These are phyloP conservation scores for Antedon mediterranea DNA, from an alignment of 53 echinoderm and acorn worm genomes.

Conservation along the genomic window DNA sequence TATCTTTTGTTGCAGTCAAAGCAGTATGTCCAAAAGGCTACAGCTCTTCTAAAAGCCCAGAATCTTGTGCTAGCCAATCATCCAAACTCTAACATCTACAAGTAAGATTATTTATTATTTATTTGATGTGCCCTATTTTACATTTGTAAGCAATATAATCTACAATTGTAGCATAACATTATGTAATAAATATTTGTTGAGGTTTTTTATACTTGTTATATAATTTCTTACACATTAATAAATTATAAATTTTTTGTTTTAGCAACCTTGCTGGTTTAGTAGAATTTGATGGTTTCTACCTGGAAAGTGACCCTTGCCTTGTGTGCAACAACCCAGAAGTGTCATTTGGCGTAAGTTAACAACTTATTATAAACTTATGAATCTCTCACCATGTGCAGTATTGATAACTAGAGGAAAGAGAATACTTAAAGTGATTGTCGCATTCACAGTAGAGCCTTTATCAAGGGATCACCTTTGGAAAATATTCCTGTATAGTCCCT, in stretches of 20 bases:
- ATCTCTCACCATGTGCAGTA: no score
- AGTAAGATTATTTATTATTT: slow-evolving; percentile 29
- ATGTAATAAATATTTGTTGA: neutral
- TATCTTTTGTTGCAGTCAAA: slow-evolving; percentile 23
- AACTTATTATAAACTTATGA: neutral
- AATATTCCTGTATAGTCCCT: no score
- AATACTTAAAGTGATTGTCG: no score
- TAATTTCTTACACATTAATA: neutral
- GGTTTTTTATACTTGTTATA: neutral
- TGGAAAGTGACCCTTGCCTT: slow-evolving; percentile 95
- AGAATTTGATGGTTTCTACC: slow-evolving; percentile 90
- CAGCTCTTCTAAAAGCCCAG: slow-evolving; percentile 70
- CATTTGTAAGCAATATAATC: neutral
- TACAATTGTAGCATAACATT: neutral
- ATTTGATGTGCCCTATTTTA: neutral
- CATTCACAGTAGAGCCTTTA: no score
- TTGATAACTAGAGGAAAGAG: no score
- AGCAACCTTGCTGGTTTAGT: slow-evolving; percentile 87
- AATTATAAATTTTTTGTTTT: slow-evolving; percentile 5
- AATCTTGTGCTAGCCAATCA: slow-evolving; percentile 76
- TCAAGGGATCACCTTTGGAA: no score
- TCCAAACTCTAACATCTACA: slow-evolving; percentile 97
- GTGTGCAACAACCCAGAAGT: slow-evolving; percentile 99
- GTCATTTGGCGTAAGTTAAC: slow-evolving; percentile 69
- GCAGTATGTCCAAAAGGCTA: slow-evolving; percentile 91